Evolutionary conservation across 2,888 invertebrate species (phyloP).

Genomic region (Lathronympha strigana): DNA sequence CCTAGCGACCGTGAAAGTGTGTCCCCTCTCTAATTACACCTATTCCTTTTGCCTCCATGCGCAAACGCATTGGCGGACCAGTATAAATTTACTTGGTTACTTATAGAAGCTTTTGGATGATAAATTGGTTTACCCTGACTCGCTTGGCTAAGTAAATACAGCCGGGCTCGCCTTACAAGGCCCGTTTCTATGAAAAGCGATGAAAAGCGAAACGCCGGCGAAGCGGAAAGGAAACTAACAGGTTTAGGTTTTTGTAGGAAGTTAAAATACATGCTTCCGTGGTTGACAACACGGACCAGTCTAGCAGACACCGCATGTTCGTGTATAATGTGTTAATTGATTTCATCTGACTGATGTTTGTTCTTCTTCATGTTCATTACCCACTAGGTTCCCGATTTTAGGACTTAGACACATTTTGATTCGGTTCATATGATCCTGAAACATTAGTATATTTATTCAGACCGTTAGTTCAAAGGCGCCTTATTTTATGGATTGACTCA

Average conservation of each 20-base stretch:
- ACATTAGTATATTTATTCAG: too few relatives aligned
- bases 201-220: slow-evolving; percentile 37
- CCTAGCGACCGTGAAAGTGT: slow-evolving; percentile 70
- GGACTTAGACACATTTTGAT: too few relatives aligned
- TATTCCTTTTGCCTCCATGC: background rate
- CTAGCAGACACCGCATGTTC: background rate
- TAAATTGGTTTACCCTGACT: background rate
- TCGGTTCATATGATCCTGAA: too few relatives aligned
- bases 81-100: background rate
- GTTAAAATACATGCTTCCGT: slow-evolving; percentile 24
- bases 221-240: slow-evolving; percentile 30
- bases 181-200: slow-evolving; percentile 39
- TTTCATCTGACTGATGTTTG: too few relatives aligned
- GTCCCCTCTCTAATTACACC: slow-evolving; percentile 70
- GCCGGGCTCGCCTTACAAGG: slow-evolving; percentile 52
- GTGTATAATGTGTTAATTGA: too few relatives aligned
- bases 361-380: too few relatives aligned
- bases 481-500: too few relatives aligned
- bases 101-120: background rate
- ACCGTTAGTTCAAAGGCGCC: too few relatives aligned
- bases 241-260: slow-evolving; percentile 22
- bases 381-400: too few relatives aligned
- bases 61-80: background rate
- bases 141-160: background rate
- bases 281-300: background rate